A percentile compares a stretch with the other conserved stretches of the same genome.
phyloP scores from a whole-genome alignment of 2,113 vertebrate genomes.

The Mellivora capensis region DNA sequence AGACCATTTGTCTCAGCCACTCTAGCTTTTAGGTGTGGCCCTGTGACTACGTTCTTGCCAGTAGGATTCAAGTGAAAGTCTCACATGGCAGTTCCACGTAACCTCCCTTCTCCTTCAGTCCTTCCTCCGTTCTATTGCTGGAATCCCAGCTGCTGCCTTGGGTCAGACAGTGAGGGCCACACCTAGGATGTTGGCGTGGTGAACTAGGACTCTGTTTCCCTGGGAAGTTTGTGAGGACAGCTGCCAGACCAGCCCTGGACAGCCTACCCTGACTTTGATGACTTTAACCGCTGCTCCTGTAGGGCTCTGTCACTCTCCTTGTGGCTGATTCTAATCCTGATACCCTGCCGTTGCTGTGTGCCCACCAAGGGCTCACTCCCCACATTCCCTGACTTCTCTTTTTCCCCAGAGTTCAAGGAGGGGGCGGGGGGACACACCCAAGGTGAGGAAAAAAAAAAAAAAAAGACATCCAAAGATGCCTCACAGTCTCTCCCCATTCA shows the following conservation, averaged over 20 bases:
- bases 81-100: not conserved
- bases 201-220: not conserved
- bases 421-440: not conserved
- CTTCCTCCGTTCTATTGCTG: not conserved
- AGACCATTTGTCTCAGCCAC: not conserved
- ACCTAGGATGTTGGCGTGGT: not conserved
- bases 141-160: not conserved
- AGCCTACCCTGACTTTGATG: not conserved
- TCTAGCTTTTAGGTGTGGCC: not conserved
- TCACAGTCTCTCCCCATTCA: not conserved
- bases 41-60: not conserved
- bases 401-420: not conserved
- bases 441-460: not conserved
- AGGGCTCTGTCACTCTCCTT: not conserved
- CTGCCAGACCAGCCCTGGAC: not conserved
- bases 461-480: not conserved
- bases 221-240: not conserved
- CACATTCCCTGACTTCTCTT: not conserved
- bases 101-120: not conserved
- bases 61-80: not conserved
- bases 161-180: not conserved
- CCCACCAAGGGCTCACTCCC: not conserved
- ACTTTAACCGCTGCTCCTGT: not conserved
- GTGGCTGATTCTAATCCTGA: not conserved
- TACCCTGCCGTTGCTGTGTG: accelerated